A percentile compares a stretch with the other conserved stretches of the same genome.
Conservation (phyloP, 2,888 invertebrate genomes). For the Agrotis puta region DNA sequence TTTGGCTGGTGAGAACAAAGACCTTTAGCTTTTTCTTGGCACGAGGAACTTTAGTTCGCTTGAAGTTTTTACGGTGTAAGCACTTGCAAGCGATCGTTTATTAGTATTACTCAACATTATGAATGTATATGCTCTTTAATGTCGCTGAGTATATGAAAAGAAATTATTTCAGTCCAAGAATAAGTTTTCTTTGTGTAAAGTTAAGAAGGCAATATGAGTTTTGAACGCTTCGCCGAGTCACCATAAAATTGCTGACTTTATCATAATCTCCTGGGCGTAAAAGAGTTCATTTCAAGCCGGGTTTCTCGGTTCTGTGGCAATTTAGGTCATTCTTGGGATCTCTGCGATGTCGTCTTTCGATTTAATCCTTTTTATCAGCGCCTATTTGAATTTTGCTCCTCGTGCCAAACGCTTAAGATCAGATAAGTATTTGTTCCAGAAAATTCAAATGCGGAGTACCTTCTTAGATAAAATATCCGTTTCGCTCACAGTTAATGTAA, state of each 20-base stretch:
- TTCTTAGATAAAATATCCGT: not conserved
- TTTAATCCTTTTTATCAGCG: constrained; percentile 56
- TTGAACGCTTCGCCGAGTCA: constrained; percentile 40
- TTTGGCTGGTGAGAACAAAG: constrained; percentile 89
- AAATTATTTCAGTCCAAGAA: constrained; percentile 65
- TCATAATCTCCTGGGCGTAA: constrained; percentile 48
- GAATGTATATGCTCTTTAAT: constrained; percentile 71
- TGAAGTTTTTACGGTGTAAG: constrained; percentile 83
- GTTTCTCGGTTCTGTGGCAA: constrained; percentile 43
- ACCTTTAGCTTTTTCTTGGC: constrained; percentile 80
- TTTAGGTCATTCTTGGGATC: constrained; percentile 53
- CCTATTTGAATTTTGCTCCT: constrained; percentile 41
- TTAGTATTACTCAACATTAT: constrained; percentile 74
- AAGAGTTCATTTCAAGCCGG: constrained; percentile 58
- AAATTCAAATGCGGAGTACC: not conserved
- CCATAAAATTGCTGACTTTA: constrained; percentile 59
- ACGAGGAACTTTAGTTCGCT: constrained; percentile 77
- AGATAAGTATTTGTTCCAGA: constrained; percentile 11
- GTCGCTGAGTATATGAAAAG: constrained; percentile 64
- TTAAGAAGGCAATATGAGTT: constrained; percentile 51
- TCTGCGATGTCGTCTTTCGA: constrained; percentile 35
- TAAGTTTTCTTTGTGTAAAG: constrained; percentile 56
- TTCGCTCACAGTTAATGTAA: not conserved
- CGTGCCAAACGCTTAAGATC: constrained; percentile 30
- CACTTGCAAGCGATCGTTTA: constrained; percentile 73